phyloP scores from a whole-genome alignment of 2,797 vertebrate genomes.

The Macroramphosus scolopax region DNA sequence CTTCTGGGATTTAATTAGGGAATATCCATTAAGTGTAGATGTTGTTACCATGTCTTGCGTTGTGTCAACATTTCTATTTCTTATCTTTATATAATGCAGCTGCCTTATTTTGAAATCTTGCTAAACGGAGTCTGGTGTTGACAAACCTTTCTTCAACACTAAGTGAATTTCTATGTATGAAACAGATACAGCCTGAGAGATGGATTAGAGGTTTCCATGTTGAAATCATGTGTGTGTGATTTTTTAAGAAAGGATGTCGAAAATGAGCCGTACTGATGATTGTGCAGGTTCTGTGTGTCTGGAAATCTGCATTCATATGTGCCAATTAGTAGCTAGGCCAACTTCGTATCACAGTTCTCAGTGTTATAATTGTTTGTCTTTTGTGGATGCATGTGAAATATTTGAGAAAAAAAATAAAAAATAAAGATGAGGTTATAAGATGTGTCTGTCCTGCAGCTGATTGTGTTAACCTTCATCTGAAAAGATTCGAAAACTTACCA shows the following conservation, averaged over 20 bases:
- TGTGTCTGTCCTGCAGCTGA: no score
- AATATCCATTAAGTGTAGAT: constrained; percentile 21
- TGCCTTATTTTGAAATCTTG: constrained; percentile 52
- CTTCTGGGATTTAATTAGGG: constrained; percentile 20
- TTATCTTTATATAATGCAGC: constrained; percentile 31
- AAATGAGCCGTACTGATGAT: constrained; percentile 8
- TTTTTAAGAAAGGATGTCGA: no score
- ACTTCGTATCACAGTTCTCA: constrained; percentile 45
- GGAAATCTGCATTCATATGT: constrained; percentile 19
- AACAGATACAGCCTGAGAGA: no score
- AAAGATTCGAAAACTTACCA: no score
- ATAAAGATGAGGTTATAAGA: constrained; percentile 62
- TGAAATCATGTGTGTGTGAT: no score
- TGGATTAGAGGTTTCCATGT: constrained; percentile 15
- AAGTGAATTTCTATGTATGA: constrained; percentile 32
- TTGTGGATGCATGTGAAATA: constrained; percentile 69
- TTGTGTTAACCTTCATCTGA: no score
- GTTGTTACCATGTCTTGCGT: constrained; percentile 13
- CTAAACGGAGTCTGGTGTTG: constrained; percentile 25
- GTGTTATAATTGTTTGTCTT: constrained; percentile 63
- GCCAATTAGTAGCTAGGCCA: constrained; percentile 25
- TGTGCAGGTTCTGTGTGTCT: constrained; percentile 29
- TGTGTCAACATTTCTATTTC: constrained; percentile 25
- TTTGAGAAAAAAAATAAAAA: constrained; percentile 45
- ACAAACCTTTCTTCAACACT: constrained; percentile 30